Base-by-base conservation (phyloP, 1,140 invertebrate genomes). In the Aphis gossypii region DNA sequence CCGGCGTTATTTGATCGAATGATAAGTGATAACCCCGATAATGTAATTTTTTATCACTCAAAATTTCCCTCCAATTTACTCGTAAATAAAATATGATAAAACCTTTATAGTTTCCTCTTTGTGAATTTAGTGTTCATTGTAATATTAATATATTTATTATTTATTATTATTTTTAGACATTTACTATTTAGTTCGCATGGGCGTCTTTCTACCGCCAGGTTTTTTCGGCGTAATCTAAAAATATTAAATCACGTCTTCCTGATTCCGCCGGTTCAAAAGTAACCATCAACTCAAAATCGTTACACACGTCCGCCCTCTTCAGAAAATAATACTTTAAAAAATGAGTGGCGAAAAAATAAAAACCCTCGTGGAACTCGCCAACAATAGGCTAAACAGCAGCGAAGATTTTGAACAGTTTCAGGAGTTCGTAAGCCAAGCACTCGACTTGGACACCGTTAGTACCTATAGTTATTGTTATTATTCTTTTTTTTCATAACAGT, bases 381-480 rank as follows among this genome's bases (percentile, higher is more conserved):
- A 84, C 14, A 93, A 93, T 30, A 84, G 91, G 25, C 48, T 93
- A 6, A 93, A 93, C 35, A 93, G 91, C 23, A 84, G 46, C 20
- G 91, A 93, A 84, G 91, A 93, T 54, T 93, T 84, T 84, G 91
- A 84, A 54, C 82, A 54, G 0, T 93, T 93, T 25, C 76, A 84
- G 21, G 30, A 38, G 35, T 93, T 84, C 23, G 91, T 54, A 5
- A 18, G n/a, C 4, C 18, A 44, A 84, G 8, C 5, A 14, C 76
- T 93, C 0, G 91, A 93, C 25, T 82, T 93, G 14, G 48, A 93
- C 6, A 84, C 91, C 1, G 91, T 93, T 7, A 84, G 91, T 83
- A 51, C 20, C 51, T 51, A n/a, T 0, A 68, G 11, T 68, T 30
- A 30, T 68, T 18, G 0, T 46, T 18, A 51, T 51, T 46, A 46